Percentiles rank a stretch among this genome's conserved stretches.
These are phyloP conservation scores for Fistularia commersonii DNA, from an alignment of 2,797 vertebrate genomes.

Conservation along the genomic window DNA sequence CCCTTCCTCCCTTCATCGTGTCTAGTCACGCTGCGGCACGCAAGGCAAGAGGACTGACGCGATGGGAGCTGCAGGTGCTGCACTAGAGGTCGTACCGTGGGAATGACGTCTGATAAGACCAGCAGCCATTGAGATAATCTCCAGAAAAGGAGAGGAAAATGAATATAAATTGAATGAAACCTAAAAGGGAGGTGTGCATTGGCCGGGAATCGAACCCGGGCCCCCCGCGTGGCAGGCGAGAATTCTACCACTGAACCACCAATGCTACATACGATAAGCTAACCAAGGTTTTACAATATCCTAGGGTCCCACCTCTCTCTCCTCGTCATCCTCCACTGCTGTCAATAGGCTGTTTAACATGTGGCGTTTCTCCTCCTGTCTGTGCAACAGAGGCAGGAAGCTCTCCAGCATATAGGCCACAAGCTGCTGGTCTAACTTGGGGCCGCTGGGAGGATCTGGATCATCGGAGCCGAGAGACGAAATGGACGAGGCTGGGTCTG, in stretches of 20 bases:
- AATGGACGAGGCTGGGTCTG: slow-evolving; percentile 56
- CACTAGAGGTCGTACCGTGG: too few species aligned
- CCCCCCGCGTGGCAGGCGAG: slow-evolving; percentile 76
- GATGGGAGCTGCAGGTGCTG: too few species aligned
- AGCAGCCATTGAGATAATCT: too few species aligned
- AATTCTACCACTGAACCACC: slow-evolving; percentile 79
- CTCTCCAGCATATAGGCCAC: slow-evolving; percentile 72
- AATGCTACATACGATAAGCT: slow-evolving; percentile 44
- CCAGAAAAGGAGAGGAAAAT: too few species aligned
- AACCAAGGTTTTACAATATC: too few species aligned
- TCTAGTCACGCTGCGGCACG: too few species aligned
- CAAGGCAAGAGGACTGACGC: too few species aligned
- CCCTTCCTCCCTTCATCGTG: too few species aligned
- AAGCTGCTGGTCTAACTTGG: slow-evolving; percentile 60
- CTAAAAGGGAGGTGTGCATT: slow-evolving; percentile 45
- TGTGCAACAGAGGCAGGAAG: slow-evolving; percentile 75
- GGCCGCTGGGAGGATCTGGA: slow-evolving; percentile 12
- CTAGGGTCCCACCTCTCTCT: slow-evolving; percentile 39
- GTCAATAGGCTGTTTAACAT: slow-evolving; percentile 30
- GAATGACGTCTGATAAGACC: too few species aligned
- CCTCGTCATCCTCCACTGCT: slow-evolving; percentile 22
- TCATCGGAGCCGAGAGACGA: slow-evolving; percentile 37
- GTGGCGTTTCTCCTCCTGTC: slow-evolving; percentile 64
- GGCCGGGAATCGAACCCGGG: slow-evolving; percentile 77
- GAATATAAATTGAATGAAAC: too few species aligned